Evolutionary conservation across 2,797 vertebrate species (phyloP).

Genomic region (Clarias platycephalus): DNA sequence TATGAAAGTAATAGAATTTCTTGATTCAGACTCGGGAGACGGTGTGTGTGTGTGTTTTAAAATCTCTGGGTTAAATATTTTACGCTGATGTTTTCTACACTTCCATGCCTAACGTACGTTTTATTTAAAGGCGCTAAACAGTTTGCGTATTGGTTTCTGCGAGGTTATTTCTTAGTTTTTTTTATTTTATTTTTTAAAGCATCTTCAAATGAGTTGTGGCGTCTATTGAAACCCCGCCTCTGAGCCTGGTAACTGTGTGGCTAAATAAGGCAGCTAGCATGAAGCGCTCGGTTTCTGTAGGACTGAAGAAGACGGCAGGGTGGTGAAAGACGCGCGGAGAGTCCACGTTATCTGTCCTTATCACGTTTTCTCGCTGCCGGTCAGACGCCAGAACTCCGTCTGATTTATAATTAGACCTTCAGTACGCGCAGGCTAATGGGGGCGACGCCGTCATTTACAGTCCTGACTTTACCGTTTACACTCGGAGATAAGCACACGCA

Average conservation of each 20-base stretch:
- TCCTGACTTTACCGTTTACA: background rate
- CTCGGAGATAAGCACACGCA: constrained; percentile 8
- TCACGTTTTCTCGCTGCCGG: background rate
- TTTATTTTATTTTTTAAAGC: background rate
- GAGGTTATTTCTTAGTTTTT: too few species aligned
- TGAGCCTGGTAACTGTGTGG: background rate
- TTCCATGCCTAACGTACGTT: background rate
- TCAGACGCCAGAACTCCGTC: background rate
- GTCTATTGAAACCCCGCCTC: background rate
- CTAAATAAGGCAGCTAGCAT: background rate
- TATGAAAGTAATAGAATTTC: background rate
- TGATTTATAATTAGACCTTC: constrained; percentile 4
- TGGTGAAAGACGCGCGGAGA: background rate
- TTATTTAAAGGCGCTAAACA: background rate
- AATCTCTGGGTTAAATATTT: background rate
- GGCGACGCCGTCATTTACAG: background rate
- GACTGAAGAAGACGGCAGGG: background rate
- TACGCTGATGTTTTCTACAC: background rate
- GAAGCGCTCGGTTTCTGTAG: background rate
- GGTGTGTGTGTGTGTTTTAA: background rate
- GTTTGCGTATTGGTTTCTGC: too few species aligned
- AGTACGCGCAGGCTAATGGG: background rate
- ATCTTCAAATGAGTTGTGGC: background rate
- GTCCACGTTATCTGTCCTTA: background rate
- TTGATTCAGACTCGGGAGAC: background rate